phyloP scores from a whole-genome alignment of 2,888 invertebrate species.

The Folsomia manolachei region DNA sequence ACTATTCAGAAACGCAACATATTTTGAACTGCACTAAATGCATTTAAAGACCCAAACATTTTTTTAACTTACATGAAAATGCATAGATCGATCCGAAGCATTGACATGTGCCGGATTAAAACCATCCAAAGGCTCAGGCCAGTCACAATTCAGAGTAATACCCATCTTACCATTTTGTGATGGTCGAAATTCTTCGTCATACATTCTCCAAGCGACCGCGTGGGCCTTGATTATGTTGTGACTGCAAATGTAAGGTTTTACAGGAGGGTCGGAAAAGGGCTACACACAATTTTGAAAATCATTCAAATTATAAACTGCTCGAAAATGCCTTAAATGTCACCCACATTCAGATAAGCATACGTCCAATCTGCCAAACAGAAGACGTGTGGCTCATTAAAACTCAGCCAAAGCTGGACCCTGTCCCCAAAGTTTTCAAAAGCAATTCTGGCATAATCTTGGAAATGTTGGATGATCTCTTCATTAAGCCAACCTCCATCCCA shows the following conservation, averaged over 20 bases:
- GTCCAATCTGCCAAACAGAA: slow-evolving; percentile 33
- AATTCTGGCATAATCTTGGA: slow-evolving; percentile 58
- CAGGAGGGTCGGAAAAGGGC: slow-evolving; percentile 31
- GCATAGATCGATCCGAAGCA: slow-evolving; percentile 33
- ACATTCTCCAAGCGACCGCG: slow-evolving; percentile 20
- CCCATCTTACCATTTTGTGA: slow-evolving; percentile 26
- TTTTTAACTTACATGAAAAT: slow-evolving; percentile 33
- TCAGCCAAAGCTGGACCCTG: slow-evolving; percentile 53
- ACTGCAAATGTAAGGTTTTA: slow-evolving; percentile 27
- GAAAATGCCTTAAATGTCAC: no score
- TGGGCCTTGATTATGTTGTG: slow-evolving; percentile 34
- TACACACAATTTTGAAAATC: no score
- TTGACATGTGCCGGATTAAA: slow-evolving; percentile 24
- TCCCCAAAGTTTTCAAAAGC: slow-evolving; percentile 57
- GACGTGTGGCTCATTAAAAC: slow-evolving; percentile 42
- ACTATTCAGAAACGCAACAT: slow-evolving; percentile 28
- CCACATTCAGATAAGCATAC: slow-evolving; percentile 5
- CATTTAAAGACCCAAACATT: not conserved
- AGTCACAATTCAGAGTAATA: slow-evolving; percentile 30
- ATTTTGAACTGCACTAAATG: not conserved
- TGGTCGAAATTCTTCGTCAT: slow-evolving; percentile 24
- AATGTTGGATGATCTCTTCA: slow-evolving; percentile 56
- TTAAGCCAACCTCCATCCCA: slow-evolving; percentile 56
- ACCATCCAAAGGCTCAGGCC: slow-evolving; percentile 30
- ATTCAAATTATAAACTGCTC: no score